Conservation (phyloP, 2,113 vertebrate species). For the Amblyornis subalaris region DNA sequence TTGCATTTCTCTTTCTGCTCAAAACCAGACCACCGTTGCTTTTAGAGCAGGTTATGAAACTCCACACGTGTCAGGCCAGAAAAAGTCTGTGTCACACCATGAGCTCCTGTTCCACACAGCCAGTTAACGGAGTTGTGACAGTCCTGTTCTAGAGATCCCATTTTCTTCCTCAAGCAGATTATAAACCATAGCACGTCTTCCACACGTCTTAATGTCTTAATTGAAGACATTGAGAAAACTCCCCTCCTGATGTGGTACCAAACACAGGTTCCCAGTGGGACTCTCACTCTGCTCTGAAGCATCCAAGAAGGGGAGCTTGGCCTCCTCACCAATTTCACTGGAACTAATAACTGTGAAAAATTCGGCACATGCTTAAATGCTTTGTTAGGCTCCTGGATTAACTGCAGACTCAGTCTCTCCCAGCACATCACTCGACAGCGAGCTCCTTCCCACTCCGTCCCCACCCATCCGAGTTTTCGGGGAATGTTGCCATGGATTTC, state of each 20-base stretch:
- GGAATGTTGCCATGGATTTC: conserved; percentile 62
- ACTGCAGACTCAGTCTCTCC: background rate
- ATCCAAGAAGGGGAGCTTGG: background rate
- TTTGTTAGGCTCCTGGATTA: background rate
- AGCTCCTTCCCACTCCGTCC: conserved; percentile 8
- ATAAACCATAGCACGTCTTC: background rate
- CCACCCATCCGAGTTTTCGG: background rate
- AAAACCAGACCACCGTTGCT: background rate
- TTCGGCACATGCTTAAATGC: background rate
- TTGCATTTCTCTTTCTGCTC: background rate
- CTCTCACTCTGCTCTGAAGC: background rate
- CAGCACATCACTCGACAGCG: background rate
- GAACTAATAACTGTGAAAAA: background rate
- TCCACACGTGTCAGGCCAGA: background rate
- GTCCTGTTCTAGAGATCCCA: background rate
- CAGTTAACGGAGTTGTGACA: background rate
- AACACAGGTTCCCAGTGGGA: background rate
- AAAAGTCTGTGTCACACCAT: background rate
- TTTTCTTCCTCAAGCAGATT: background rate
- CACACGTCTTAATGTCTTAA: background rate
- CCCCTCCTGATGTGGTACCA: background rate
- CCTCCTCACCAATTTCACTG: background rate
- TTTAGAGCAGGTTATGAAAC: background rate
- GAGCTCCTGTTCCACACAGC: background rate
- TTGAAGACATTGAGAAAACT: background rate